Percentiles rank a stretch among this genome's conserved stretches.
phyloP scores from a whole-genome alignment of 37 sponge, comb jelly and placozoan genomes.

The Ephydatia muelleri region DNA sequence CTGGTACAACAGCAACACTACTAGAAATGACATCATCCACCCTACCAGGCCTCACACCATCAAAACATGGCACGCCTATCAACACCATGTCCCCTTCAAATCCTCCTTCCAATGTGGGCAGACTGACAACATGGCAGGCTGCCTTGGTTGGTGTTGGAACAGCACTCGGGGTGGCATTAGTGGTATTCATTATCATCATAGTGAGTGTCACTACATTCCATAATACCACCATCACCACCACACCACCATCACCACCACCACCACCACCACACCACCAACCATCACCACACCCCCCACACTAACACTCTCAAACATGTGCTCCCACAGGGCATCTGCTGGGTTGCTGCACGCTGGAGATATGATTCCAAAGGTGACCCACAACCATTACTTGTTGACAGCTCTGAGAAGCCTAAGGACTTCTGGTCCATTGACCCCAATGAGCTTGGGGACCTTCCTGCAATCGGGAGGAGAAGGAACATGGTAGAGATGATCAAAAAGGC shows the following conservation, averaged over 20 bases:
- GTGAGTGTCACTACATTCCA: neutral
- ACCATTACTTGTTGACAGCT: neutral
- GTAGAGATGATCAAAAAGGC: neutral
- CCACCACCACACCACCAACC: no score
- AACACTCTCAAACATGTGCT: neutral
- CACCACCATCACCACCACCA: no score
- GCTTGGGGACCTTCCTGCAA: neutral
- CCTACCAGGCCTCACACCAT: neutral
- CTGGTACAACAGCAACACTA: neutral
- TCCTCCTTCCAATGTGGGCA: neutral
- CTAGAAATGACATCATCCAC: neutral
- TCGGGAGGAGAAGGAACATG: neutral
- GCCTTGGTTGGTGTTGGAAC: neutral
- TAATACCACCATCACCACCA: no score
- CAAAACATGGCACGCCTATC: neutral
- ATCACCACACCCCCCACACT: neutral
- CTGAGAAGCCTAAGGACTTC: neutral
- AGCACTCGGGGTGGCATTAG: neutral
- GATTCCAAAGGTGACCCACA: neutral
- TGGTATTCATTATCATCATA: neutral
- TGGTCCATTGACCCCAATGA: neutral
- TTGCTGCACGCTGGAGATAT: neutral
- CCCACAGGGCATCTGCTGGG: neutral
- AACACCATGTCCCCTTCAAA: neutral
- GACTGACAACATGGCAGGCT: neutral